Conservation (phyloP, 2,113 vertebrate species). For the Phylloscopus whistleri region DNA sequence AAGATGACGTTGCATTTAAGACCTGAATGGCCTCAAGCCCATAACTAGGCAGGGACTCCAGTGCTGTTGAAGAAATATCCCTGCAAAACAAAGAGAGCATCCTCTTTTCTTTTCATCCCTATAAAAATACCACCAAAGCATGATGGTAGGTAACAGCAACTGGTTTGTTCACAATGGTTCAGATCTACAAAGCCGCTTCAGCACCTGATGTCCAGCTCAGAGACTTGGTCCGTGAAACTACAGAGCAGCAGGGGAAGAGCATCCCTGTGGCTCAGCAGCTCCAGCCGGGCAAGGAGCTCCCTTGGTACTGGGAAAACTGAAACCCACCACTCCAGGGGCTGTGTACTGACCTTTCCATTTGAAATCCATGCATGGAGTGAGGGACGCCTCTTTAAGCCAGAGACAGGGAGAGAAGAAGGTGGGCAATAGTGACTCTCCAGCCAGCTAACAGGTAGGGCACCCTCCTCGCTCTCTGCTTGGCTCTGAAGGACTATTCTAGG, state of each 20-base stretch:
- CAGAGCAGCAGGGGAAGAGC: neutral
- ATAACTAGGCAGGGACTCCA: conserved; percentile 80
- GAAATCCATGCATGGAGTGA: neutral
- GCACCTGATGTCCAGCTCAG: neutral
- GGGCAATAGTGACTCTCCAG: neutral
- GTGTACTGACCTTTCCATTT: neutral
- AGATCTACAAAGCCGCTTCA: neutral
- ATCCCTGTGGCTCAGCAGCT: neutral
- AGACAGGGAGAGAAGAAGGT: neutral
- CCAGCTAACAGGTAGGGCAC: neutral
- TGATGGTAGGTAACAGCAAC: neutral
- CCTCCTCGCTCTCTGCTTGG: neutral
- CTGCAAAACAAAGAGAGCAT: conserved; percentile 60
- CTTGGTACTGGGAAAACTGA: neutral
- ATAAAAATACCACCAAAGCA: neutral
- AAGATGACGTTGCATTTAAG: conserved; percentile 80
- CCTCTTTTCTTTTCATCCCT: neutral
- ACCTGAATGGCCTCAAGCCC: conserved; percentile 82
- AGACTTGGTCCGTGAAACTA: neutral
- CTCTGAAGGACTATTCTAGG: neutral
- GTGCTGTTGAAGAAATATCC: conserved; percentile 86
- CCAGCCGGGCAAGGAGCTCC: neutral
- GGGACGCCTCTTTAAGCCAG: neutral
- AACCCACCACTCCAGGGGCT: neutral
- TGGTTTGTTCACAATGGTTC: neutral